Evolutionary conservation across 2,113 vertebrate species (phyloP), one percentile per base, ranked within the genome.

Genomic region (Tragelaphus strepsiceros): DNA sequence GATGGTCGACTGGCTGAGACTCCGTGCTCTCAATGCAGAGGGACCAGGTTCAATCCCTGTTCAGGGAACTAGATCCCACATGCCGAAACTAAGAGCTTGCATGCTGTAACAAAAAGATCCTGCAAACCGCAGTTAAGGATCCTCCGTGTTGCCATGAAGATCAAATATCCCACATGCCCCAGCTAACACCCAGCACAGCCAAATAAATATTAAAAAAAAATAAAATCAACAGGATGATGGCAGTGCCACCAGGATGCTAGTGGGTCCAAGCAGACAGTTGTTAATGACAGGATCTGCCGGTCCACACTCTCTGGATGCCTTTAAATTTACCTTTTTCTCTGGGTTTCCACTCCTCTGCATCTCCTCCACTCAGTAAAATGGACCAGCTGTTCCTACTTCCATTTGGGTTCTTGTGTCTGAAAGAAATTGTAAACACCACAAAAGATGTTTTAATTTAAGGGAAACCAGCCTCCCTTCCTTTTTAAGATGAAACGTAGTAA

Each of bases 401-500:
- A 0, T 21, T 26, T 80, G 94, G 84, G 58, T 49, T 67, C 87
- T 51, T 32, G 13, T 43, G 78, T 82, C 77, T 71, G 24, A 77
- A 64, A 61, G 83, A 93, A 80, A 61, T 35, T 53, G 61, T 89
- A 78, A 62, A 51, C 80, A 62, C 84, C 85, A 43, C 88, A 35
- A 86, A 43, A 67, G 61, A 90, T 64, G 83, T 84, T 95, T 88
- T 93, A 83, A 96, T 94, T 93, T 39, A 89, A 94, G 56, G 49
- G 82, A 62, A 91, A 54, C 51, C 13, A 43, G 59, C 49, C 82
- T 95, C 58, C 93, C 84, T 84, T 85, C 95, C 88, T 88, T 96
- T 96, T 95, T 87, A 96, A 97, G 96, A 97, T 58, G 93, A 96
- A 98, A 96, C 14, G 0, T 74, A 90, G 74, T 90, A 39, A 96